Evolutionary conservation across 2,797 vertebrate genomes (phyloP).

Genomic region (Sphenodon punctatus): DNA sequence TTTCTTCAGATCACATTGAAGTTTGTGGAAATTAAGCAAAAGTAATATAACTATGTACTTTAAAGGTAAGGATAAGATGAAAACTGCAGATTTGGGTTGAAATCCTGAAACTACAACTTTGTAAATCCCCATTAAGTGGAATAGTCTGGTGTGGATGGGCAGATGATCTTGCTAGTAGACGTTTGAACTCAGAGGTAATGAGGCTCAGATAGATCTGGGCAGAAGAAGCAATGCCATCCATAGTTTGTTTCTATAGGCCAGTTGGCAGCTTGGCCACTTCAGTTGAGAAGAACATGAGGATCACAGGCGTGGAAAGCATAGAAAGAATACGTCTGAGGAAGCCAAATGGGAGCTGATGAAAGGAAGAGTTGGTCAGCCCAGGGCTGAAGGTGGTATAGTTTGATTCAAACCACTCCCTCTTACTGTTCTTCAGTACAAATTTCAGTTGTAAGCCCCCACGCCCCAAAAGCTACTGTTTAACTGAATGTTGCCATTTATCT

Average conservation of each 20-base stretch:
- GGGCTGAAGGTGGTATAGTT: accelerated
- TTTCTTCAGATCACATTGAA: background rate
- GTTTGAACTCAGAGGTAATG: too few species aligned
- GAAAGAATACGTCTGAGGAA: background rate
- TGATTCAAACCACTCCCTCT: background rate
- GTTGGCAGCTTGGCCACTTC: background rate
- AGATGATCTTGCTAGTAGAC: too few species aligned
- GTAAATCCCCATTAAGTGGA: too few species aligned
- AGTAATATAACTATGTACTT: background rate
- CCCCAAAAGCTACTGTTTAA: background rate
- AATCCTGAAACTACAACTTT: too few species aligned
- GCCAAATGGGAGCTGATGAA: background rate
- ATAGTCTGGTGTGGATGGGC: too few species aligned
- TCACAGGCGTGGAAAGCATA: background rate
- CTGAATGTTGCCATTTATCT: background rate
- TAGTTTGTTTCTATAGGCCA: background rate
- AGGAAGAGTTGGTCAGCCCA: background rate
- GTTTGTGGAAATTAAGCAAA: background rate
- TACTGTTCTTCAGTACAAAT: background rate
- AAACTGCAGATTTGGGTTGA: background rate
- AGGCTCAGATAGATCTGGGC: background rate
- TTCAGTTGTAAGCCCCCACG: too few species aligned
- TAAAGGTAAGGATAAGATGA: background rate
- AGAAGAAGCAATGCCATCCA: background rate
- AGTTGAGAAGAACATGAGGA: background rate